Percentiles rank a stretch among this genome's conserved stretches.
Conservation (phyloP, 2,888 invertebrate genomes). For the Apoda limacodes region DNA sequence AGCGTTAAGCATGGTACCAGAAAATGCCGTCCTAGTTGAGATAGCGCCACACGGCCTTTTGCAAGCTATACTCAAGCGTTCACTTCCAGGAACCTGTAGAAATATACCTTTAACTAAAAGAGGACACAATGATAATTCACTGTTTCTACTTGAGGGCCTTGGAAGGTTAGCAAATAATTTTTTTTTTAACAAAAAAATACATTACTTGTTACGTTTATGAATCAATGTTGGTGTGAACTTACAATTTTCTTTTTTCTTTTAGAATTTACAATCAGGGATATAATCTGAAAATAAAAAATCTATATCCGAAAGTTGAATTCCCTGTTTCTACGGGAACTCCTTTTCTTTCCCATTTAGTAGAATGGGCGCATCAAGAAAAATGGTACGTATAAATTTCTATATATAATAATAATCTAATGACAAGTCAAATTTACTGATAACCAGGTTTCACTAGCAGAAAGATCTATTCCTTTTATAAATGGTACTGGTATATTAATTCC, state of each 20-base stretch:
- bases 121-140: conserved; percentile 70
- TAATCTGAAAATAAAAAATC: conserved; percentile 72
- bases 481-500: too few species aligned
- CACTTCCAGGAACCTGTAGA: conserved; percentile 71
- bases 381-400: too few species aligned
- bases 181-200: conserved; percentile 11
- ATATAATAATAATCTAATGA: too few species aligned
- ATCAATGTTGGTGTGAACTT: background rate
- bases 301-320: conserved; percentile 76
- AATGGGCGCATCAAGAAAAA: conserved; percentile 80
- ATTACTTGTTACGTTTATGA: too few species aligned
- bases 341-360: conserved; percentile 77
- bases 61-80: conserved; percentile 86
- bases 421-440: too few species aligned
- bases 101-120: conserved; percentile 82
- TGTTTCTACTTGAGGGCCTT: conserved; percentile 68
- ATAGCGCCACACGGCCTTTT: conserved; percentile 91
- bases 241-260: conserved; percentile 11
- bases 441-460: too few species aligned
- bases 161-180: conserved; percentile 75
- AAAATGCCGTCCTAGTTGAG: conserved; percentile 85
- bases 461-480: too few species aligned
- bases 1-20: conserved; percentile 79
- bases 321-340: conserved; percentile 84
- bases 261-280: conserved; percentile 78